phyloP scores from a whole-genome alignment of 2,888 invertebrate genomes.

The Polietes domitor region DNA sequence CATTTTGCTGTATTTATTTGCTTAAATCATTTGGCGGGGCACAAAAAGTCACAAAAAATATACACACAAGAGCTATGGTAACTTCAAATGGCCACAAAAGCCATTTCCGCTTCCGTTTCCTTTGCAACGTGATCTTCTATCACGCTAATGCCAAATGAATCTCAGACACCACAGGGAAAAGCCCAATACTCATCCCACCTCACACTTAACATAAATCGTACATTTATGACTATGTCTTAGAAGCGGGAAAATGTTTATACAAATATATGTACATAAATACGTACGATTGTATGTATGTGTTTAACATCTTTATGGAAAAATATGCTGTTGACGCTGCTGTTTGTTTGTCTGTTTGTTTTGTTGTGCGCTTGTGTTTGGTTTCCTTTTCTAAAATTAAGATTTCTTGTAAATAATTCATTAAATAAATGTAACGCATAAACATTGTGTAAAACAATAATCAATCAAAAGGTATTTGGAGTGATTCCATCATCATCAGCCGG shows the following conservation, averaged over 20 bases:
- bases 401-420: slow-evolving; percentile 55
- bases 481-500: slow-evolving; percentile 15
- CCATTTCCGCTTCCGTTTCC: slow-evolving; percentile 20
- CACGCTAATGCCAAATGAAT: not conserved
- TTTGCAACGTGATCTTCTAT: not conserved
- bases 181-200: not conserved
- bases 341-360: not conserved
- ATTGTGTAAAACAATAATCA: slow-evolving; percentile 51
- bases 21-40: not conserved
- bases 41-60: not conserved
- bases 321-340: not conserved
- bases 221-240: slow-evolving; percentile 25
- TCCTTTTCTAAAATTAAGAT: slow-evolving; percentile 31
- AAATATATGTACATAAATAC: not conserved
- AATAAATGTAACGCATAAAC: slow-evolving; percentile 49
- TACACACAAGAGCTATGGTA: not conserved
- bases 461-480: slow-evolving; percentile 55
- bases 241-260: not conserved
- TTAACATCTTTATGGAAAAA: not conserved
- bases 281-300: not conserved
- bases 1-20: not conserved
- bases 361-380: not conserved
- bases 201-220: not conserved
- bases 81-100: not conserved
- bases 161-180: not conserved